Conservation (phyloP, 2,888 invertebrate species). For the Xestia sexstrigata region DNA sequence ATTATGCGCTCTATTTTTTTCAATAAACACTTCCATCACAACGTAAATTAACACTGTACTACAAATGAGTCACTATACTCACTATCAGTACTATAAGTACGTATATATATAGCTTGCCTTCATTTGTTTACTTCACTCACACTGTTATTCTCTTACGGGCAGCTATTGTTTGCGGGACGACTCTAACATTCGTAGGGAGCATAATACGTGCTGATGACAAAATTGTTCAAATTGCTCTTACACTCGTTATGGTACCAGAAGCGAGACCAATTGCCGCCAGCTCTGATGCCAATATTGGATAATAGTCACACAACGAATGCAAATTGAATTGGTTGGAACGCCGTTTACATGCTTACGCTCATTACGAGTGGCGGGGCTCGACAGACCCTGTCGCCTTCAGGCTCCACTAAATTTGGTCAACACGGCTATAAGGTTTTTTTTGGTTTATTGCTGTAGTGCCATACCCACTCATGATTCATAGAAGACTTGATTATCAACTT, state of each 20-base stretch:
- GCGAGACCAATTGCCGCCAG: conserved; percentile 80
- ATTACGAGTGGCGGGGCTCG: conserved; percentile 37
- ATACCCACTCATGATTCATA: conserved; percentile 33
- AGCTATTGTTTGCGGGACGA: conserved; percentile 73
- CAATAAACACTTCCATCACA: neutral
- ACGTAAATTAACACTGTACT: neutral
- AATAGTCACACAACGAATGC: conserved; percentile 86
- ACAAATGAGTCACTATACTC: conserved; percentile 48
- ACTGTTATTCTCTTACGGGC: conserved; percentile 73
- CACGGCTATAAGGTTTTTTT: conserved; percentile 32
- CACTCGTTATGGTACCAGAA: conserved; percentile 81
- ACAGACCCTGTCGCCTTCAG: conserved; percentile 48
- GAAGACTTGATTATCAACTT: conserved; percentile 20
- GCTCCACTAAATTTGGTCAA: conserved; percentile 40
- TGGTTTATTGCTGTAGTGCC: conserved; percentile 6
- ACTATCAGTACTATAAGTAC: conserved; percentile 10
- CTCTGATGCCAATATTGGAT: conserved; percentile 87
- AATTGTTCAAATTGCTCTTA: conserved; percentile 87
- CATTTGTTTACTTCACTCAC: conserved; percentile 46
- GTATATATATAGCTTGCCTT: conserved; percentile 26
- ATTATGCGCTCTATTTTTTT: neutral
- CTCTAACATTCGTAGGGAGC: conserved; percentile 73
- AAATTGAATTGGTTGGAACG: conserved; percentile 82
- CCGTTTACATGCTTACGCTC: conserved; percentile 69
- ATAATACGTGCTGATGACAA: conserved; percentile 84